Conservation (phyloP, 2,113 vertebrate genomes). For the Prolemur simus region DNA sequence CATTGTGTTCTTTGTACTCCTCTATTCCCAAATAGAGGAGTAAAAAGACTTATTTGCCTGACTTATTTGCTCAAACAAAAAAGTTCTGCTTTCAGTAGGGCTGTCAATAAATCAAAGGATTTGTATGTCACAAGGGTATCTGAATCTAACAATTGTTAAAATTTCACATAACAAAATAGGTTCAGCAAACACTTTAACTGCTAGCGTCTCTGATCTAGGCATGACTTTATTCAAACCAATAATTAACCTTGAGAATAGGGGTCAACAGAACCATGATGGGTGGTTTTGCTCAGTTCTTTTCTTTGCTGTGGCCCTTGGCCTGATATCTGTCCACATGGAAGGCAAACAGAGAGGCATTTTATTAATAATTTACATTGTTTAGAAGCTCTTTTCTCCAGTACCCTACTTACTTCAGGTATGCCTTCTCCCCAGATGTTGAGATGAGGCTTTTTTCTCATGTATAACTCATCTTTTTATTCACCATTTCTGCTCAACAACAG, state of each 20-base stretch:
- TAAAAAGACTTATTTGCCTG: too few relatives aligned
- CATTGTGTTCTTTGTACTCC: neutral
- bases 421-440: neutral
- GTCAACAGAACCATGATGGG: neutral
- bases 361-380: neutral
- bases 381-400: neutral
- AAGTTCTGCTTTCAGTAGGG: neutral
- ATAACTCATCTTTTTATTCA: neutral
- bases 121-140: neutral
- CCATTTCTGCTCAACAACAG: neutral
- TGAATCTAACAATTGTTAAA: neutral
- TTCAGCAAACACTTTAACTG: neutral
- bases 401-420: neutral
- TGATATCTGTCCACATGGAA: neutral
- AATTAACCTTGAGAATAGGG: neutral
- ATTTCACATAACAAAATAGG: neutral
- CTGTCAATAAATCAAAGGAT: neutral
- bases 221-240: neutral
- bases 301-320: neutral
- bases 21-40: neutral
- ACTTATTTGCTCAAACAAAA: constrained; percentile 14
- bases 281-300: neutral
- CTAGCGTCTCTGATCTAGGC: neutral
- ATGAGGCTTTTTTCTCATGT: neutral
- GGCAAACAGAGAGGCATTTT: neutral